Evolutionary conservation across 2,888 invertebrate species (phyloP).

Genomic region (Cosmorhoe ocellata): DNA sequence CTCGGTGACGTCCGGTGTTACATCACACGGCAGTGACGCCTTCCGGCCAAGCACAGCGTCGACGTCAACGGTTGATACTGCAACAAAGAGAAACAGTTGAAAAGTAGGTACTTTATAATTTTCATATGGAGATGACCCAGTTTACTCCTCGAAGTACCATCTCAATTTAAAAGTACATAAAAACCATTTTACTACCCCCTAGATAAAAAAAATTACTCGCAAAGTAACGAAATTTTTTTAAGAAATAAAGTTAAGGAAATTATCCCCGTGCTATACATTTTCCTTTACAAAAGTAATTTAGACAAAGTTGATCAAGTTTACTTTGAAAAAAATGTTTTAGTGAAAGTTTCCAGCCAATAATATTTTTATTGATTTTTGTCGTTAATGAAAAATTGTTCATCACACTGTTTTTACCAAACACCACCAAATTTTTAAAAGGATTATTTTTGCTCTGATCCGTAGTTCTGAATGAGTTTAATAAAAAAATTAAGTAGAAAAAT

Average conservation of each 20-base stretch:
- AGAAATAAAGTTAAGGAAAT: constrained; percentile 59
- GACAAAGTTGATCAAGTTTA: constrained; percentile 41
- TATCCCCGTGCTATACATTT: constrained; percentile 71
- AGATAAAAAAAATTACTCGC: constrained; percentile 58
- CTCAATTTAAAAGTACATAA: constrained; percentile 50
- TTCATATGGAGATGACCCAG: constrained; percentile 43
- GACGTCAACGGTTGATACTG: constrained; percentile 83
- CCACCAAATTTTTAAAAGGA: no score
- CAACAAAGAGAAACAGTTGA: constrained; percentile 19
- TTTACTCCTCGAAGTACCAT: constrained; percentile 64
- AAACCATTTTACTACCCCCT: constrained; percentile 66
- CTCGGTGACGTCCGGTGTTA: constrained; percentile 90
- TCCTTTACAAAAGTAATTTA: constrained; percentile 73
- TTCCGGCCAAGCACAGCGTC: constrained; percentile 93
- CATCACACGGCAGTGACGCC: constrained; percentile 94
- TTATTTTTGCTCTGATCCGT: no score
- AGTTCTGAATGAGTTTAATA: no score
- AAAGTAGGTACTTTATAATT: not conserved
- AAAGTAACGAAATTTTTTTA: constrained; percentile 62
- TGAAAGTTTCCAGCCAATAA: no score
- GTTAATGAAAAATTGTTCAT: no score
- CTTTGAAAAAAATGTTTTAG: not conserved
- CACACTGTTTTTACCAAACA: no score
- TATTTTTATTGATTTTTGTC: no score
- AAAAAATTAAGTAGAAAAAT: no score